These are phyloP conservation scores for Mormyrops boulengeri DNA, from an alignment of 2,797 vertebrate species.

Conservation along the genomic window DNA sequence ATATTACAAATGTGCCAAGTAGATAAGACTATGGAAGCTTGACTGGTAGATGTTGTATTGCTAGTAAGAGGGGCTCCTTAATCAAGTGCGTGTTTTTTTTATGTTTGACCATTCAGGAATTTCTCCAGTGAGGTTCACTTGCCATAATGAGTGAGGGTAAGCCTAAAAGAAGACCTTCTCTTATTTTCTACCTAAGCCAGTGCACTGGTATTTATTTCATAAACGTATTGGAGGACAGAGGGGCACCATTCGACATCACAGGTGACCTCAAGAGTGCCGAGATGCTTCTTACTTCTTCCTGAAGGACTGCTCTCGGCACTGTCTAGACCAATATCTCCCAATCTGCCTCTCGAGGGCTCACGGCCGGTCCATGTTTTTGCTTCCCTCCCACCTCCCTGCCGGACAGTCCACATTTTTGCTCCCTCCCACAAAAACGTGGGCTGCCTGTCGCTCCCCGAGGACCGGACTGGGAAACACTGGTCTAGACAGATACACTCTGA, in stretches of 20 bases:
- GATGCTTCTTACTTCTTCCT: not conserved
- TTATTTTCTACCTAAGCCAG: not conserved
- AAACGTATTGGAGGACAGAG: not conserved
- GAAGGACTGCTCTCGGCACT: not conserved
- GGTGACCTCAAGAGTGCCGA: not conserved
- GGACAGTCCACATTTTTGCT: not conserved
- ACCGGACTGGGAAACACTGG: not conserved
- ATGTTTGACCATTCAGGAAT: not conserved
- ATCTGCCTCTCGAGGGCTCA: not conserved
- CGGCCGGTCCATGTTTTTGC: not conserved
- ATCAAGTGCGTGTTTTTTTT: not conserved
- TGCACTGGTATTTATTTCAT: not conserved
- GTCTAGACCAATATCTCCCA: not conserved
- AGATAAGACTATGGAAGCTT: not conserved
- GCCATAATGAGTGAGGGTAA: not conserved
- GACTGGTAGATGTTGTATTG: not conserved
- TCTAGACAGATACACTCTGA: not conserved
- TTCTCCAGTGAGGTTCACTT: not conserved
- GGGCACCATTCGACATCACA: not conserved
- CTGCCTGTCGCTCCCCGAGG: not conserved
- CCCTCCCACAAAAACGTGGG: not conserved
- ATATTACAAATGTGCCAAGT: too few species aligned
- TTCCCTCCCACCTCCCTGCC: not conserved
- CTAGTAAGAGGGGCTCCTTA: not conserved
- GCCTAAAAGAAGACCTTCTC: not conserved